Evolutionary conservation across 1,140 invertebrate genomes (phyloP).

Genomic region (Samia ricini): DNA sequence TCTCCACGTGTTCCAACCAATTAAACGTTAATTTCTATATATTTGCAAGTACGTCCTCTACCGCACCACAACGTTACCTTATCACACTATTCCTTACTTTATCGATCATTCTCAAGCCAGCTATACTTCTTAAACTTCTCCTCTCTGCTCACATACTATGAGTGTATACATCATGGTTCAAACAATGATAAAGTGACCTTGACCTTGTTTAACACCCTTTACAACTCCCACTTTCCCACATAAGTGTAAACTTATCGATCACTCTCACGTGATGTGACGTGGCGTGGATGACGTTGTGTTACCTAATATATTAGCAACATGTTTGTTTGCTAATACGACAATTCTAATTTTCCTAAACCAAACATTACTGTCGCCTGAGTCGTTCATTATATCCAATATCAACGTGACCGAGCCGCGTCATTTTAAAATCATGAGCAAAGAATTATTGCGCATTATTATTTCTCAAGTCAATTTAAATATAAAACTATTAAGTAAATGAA

Average conservation of each 20-base stretch:
- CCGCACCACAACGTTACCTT: no score
- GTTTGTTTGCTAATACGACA: background rate
- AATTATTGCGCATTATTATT: background rate
- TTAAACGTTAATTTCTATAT: no score
- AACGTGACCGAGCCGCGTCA: background rate
- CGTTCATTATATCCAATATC: background rate
- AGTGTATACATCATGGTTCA: no score
- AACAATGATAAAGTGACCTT: background rate
- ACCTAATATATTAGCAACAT: background rate
- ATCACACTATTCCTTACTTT: no score
- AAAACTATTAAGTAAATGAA: no score
- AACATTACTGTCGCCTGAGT: background rate
- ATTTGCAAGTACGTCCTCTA: no score
- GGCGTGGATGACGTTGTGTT: background rate
- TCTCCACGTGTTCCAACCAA: no score
- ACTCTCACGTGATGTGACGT: background rate
- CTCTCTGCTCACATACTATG: no score
- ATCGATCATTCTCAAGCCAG: no score
- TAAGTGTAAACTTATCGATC: background rate
- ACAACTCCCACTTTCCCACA: background rate
- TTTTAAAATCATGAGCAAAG: background rate
- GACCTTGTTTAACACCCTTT: background rate
- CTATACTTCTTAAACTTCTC: no score
- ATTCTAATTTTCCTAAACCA: background rate
- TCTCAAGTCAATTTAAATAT: no score